These are phyloP conservation scores for Trichacis sp. DNA, from an alignment of 2,888 invertebrate genomes.

Conservation along the genomic window DNA sequence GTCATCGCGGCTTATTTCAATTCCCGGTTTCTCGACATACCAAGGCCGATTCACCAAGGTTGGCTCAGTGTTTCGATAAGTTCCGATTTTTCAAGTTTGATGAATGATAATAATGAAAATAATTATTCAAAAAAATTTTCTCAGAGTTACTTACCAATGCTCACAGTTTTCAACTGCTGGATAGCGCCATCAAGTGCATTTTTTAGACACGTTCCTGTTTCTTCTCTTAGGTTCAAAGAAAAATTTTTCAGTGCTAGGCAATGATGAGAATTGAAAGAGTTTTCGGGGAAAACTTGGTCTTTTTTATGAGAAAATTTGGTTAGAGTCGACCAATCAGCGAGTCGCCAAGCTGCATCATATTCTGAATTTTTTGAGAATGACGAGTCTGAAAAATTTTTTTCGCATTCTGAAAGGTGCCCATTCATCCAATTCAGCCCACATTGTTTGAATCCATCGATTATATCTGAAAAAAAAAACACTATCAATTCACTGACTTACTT, in stretches of 20 bases:
- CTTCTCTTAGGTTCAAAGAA: constrained; percentile 69
- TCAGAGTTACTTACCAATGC: constrained; percentile 68
- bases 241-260: constrained; percentile 72
- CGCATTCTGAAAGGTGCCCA: constrained; percentile 66
- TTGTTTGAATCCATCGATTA: constrained; percentile 66
- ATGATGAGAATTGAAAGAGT: constrained; percentile 70
- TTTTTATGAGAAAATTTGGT: too few relatives aligned
- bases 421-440: constrained; percentile 76
- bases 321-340: constrained; percentile 76
- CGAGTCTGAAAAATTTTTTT: constrained; percentile 29
- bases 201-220: constrained; percentile 71
- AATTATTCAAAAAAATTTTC: too few relatives aligned
- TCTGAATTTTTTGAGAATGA: constrained; percentile 66
- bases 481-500: too few relatives aligned
- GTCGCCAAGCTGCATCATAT: constrained; percentile 83
- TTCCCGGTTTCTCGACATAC: too few relatives aligned
- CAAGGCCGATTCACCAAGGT: too few relatives aligned
- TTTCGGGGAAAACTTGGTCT: too few relatives aligned
- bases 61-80: too few relatives aligned
- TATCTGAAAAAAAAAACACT: constrained; percentile 39
- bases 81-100: too few relatives aligned
- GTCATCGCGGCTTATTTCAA: too few relatives aligned
- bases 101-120: too few relatives aligned
- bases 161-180: constrained; percentile 74
- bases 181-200: constrained; percentile 74